Evolutionary conservation across 1,140 invertebrate species (phyloP), one percentile per base, ranked within the genome.

Genomic region (Tetraneura akinire): DNA sequence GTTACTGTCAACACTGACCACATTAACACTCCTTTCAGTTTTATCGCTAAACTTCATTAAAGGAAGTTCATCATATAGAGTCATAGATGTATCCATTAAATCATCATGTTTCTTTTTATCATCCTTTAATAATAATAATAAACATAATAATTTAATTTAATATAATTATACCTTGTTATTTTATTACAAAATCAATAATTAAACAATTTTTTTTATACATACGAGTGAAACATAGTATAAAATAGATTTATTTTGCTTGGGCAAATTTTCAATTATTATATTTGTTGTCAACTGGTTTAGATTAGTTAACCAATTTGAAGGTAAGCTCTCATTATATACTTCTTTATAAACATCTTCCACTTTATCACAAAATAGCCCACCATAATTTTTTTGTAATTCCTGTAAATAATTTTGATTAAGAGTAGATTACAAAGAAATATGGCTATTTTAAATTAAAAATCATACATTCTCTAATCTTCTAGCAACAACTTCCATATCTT

Each of bases 321-420:
- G 73, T 0, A 78, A 60, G 18, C 55, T 21, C 14, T 78, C 73
- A 45, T 45, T 42, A 26, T 78, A 78, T 11, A 45, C 73, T 23
- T 78, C 37, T 78, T 60, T 78, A 42, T 78, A 78, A 78, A 78
- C 42, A 45, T 60, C 23, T 78, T 57, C 73, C 8, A 78, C 37
- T 45, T 60, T 60, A 42, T 78, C 73, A 60, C 73, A 78, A 14
- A 78, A 78, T 60, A 78, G 32, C 9, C 73, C 73, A 18, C 53
- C 73, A 60, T 60, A 78, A 60, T 78, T 78, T 47, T 78, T 78
- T 26, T 60, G 6, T 57, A 78, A 60, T 14, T 78, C 73, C 73
- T 78, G 26, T 26, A 78, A 62, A 78, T 32, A 26, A 16, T 0
- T 1, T 8, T 2, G 32, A n/a, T 32, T 53, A 53, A 11, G 26